phyloP scores from a whole-genome alignment of 2,888 invertebrate species.

The Podabrus alpinus region DNA sequence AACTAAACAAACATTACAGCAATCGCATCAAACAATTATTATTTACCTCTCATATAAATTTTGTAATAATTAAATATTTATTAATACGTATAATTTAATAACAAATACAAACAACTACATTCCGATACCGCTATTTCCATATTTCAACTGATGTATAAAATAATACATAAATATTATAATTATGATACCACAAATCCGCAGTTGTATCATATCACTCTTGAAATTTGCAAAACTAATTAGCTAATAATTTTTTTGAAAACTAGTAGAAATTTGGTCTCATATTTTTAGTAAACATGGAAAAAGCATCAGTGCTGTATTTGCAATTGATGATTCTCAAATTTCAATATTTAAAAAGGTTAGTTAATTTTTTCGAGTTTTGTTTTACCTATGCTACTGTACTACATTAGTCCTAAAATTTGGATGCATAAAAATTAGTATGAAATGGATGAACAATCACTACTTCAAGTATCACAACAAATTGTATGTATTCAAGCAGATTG shows the following conservation, averaged over 20 bases:
- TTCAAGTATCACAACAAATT: no score
- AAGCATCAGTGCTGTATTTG: not conserved
- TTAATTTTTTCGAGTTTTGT: not conserved
- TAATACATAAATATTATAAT: not conserved
- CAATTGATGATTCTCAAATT: not conserved
- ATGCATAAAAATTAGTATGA: no score
- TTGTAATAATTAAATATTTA: not conserved
- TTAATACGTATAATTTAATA: not conserved
- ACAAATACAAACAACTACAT: not conserved
- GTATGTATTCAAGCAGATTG: not conserved
- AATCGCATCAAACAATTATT: not conserved
- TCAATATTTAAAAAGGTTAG: not conserved
- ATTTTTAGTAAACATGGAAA: not conserved
- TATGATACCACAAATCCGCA: not conserved
- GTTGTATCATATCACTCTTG: not conserved
- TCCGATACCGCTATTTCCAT: not conserved
- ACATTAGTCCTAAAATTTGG: not conserved
- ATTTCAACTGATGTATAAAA: not conserved
- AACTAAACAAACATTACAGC: not conserved
- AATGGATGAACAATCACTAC: no score
- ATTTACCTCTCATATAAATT: not conserved
- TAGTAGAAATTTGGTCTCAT: not conserved
- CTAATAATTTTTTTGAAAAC: not conserved
- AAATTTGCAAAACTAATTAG: not conserved
- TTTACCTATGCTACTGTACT: not conserved